Conservation (phyloP, 2,888 invertebrate species). For the Scaptomyza flava region DNA sequence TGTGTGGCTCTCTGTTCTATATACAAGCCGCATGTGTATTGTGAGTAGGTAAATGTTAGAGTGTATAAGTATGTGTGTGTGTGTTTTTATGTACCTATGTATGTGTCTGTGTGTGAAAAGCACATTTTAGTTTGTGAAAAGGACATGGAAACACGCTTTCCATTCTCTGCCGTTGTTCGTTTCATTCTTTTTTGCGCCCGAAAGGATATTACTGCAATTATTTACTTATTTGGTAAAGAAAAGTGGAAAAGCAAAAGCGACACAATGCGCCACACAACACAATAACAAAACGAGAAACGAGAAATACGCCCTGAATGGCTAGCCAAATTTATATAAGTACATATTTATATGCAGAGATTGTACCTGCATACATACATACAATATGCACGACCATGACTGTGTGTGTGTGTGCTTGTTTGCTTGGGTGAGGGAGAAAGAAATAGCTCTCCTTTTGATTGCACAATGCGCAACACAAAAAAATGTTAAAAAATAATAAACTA, state of each 20-base stretch:
- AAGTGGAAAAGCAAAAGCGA: conserved; percentile 64
- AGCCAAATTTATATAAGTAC: conserved; percentile 47
- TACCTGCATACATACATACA: conserved; percentile 5
- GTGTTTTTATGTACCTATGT: conserved; percentile 25
- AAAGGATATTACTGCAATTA: conserved; percentile 80
- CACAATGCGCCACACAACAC: conserved; percentile 60
- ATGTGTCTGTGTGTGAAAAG: conserved; percentile 53
- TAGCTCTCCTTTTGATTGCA: conserved; percentile 36
- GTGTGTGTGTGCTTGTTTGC: not conserved
- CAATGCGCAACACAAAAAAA: conserved; percentile 39
- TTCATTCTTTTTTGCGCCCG: conserved; percentile 71
- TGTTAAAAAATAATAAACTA: conserved; percentile 32
- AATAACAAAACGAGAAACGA: conserved; percentile 47
- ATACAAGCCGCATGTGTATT: conserved; percentile 58
- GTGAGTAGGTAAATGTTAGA: conserved; percentile 42
- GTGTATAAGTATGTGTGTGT: conserved; percentile 26
- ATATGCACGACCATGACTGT: conserved; percentile 28
- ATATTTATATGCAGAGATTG: conserved; percentile 23
- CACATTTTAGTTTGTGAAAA: conserved; percentile 75
- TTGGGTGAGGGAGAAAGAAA: conserved; percentile 1
- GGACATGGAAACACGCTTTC: conserved; percentile 78
- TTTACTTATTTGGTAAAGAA: conserved; percentile 76
- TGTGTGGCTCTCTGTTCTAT: conserved; percentile 70
- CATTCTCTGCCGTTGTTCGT: conserved; percentile 69
- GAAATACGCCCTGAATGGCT: conserved; percentile 52